Base-by-base conservation (phyloP, 1,140 invertebrate genomes). In the Drosophila willistoni region DNA sequence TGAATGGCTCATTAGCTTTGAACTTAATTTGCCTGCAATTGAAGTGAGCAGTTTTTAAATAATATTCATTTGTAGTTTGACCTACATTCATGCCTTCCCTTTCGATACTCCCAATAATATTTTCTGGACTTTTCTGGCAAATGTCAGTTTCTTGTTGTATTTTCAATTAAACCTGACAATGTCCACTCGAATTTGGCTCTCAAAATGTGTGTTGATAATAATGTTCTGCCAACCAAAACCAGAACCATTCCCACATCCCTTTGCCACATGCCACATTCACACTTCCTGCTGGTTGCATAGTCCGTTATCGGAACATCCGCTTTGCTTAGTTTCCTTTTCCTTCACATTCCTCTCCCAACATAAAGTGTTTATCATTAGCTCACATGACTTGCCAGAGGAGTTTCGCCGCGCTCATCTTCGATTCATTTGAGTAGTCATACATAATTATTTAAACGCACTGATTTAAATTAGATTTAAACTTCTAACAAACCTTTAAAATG, bases 391-490 rank as follows among this genome's bases (percentile, higher is more conserved):
- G 75, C 73, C 57, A 13, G 47, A 65, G 47, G 22, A 63, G 33
- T 34, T 34, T 41, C 56, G 19, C 4, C 25, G 22, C 39, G n/a
- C 0, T 13, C 47, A 29, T 33, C 64, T 22, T 2, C 55, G 19
- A n/a, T 19, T 66, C 75, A 77, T 77, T 77, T 77, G 68, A 68
- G 68, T 59, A 66, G 73, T 77, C 68, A 77, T 77, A 77, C 63
- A 59, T 71, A 56, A 71, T 66, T 77, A 77, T 71, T 77, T 77
- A 77, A 39, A 29, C 69, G 29, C 73, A 61, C 41, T 61, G 64
- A 61, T 70, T 77, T 29, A 29, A 34, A 29, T 7, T 12, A 10
- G 41, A 41, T 47, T 19, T 13, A 22, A 76, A 19, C 29, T 62
- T 25, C 17, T 6, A 29, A 29, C 6, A 0, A 29, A 29, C 29